Conservation (phyloP, 2,113 vertebrate species). For the Eolophus roseicapilla region DNA sequence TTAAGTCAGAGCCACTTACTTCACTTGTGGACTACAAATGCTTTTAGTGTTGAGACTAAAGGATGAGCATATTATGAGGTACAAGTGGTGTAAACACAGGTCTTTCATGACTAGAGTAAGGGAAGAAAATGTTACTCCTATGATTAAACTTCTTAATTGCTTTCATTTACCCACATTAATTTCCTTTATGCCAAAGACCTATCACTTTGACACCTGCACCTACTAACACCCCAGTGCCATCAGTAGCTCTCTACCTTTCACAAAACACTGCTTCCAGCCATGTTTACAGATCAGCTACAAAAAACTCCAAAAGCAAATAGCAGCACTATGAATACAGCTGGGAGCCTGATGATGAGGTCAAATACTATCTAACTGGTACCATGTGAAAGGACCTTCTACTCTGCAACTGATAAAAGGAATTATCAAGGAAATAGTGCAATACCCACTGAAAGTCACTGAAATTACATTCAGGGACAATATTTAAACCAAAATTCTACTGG, state of each 20-base stretch:
- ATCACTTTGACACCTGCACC: not conserved
- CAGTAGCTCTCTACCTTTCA: not conserved
- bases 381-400: not conserved
- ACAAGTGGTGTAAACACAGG: not conserved
- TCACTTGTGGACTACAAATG: not conserved
- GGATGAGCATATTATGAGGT: not conserved
- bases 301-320: not conserved
- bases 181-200: not conserved
- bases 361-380: not conserved
- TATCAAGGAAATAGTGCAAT: not conserved
- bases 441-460: not conserved
- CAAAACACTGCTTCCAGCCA: not conserved
- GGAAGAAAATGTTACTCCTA: not conserved
- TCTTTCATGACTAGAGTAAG: not conserved
- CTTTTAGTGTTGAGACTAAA: not conserved
- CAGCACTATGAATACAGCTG: not conserved
- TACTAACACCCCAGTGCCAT: not conserved
- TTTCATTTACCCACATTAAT: not conserved
- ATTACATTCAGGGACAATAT: not conserved
- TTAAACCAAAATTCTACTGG: not conserved
- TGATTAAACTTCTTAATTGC: not conserved
- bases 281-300: not conserved
- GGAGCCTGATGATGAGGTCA: not conserved
- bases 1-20: not conserved
- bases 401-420: not conserved